Evolutionary conservation across 2,113 vertebrate genomes (phyloP), one percentile per base, ranked within the genome.

Genomic region (Tautogolabrus adspersus): DNA sequence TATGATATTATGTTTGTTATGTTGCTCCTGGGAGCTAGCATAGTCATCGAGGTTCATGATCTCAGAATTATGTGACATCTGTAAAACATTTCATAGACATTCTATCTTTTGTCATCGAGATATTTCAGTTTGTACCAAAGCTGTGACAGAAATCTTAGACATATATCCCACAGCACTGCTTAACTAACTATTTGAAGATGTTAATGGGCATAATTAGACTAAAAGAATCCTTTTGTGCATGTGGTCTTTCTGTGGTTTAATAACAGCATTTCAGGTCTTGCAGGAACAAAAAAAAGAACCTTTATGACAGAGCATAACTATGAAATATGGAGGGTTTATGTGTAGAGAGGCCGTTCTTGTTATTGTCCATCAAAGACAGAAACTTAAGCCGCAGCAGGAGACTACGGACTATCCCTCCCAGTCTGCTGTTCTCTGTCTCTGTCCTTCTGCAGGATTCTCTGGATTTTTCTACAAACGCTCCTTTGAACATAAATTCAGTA

Each of bases 291-390:
- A 76, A 59, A 62, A 47, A 82, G 55, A 18, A 11, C 49, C 23
- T 22, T 1, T 22, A 69, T 60, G 75, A 76, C 75, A 83, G 67
- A 18, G 49, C 71, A 54, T 66, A 63, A 86, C 63, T 65, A 34
- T 87, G 82, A 86, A 70, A 72, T 74, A 84, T 52, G 54, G 51
- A 63, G 63, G 63, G 4, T 3, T 18, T 5, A 57, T 69, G 5
- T 37, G 30, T 6, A 34, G 30, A 26, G 26, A 34, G 52, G 52
- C 42, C 38, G 61, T 83, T 21, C 64, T 78, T 79, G 55, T 79
- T 81, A 75, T 79, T 85, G 77, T 59, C 83, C 81, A 57, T 87
- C 87, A 85, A 59, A 73, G 75, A 68, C 61, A 70, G 88, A 88
- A 89, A 86, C 70, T 38, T 60, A 66, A 85, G 51, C 81, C 79